Conservation (phyloP, 1,140 invertebrate genomes). For the Philotrypesis tridentata region DNA sequence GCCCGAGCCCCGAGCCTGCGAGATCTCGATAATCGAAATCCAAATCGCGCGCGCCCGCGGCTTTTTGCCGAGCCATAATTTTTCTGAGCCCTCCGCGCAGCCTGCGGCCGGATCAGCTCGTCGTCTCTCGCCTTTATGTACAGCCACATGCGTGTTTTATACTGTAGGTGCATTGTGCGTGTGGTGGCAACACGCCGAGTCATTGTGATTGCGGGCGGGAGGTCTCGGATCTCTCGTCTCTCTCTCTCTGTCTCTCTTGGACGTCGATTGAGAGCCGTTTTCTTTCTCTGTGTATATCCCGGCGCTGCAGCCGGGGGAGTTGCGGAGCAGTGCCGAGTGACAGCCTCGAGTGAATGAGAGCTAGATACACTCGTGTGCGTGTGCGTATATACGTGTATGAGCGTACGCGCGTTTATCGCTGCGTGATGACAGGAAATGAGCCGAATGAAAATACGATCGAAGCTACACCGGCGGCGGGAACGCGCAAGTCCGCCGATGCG, state of each 20-base stretch:
- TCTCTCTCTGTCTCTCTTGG: slow-evolving; percentile 14
- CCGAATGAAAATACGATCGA: slow-evolving; percentile 32
- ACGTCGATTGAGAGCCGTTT: slow-evolving; percentile 20
- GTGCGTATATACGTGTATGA: no score
- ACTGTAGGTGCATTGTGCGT: slow-evolving; percentile 17
- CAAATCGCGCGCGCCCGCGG: slow-evolving; percentile 52
- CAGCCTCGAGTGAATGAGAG: slow-evolving; percentile 1
- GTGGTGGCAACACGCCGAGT: slow-evolving; percentile 55
- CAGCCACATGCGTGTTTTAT: not conserved
- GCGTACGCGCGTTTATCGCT: slow-evolving; percentile 30
- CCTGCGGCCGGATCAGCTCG: not conserved
- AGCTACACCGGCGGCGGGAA: not conserved
- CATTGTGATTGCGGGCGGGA: slow-evolving; percentile 60
- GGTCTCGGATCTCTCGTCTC: slow-evolving; percentile 52
- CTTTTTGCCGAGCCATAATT: slow-evolving; percentile 56
- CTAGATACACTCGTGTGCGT: not conserved
- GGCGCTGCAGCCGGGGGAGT: not conserved
- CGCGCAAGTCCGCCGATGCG: not conserved
- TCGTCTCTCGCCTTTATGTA: not conserved
- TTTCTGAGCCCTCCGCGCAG: not conserved
- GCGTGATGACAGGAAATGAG: slow-evolving; percentile 40
- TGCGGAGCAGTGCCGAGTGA: not conserved
- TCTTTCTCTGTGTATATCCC: not conserved
- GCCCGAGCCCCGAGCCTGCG: no score
- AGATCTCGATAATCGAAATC: slow-evolving; percentile 51